phyloP scores from a whole-genome alignment of 1,140 invertebrate genomes.

The honey bee (Apis mellifera) region DNA sequence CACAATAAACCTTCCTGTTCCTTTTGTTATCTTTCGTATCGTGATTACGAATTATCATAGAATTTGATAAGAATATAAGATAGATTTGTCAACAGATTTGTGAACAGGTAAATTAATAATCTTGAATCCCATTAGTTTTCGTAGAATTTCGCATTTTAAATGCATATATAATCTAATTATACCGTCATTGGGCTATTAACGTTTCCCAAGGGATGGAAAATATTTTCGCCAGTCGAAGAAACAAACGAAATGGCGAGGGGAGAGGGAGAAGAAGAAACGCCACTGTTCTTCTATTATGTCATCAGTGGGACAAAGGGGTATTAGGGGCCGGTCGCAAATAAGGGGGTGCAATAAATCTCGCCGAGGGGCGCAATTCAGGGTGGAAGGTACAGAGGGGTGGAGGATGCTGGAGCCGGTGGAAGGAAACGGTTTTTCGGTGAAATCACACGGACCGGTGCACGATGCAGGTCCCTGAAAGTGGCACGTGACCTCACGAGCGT shows the following conservation, averaged over 20 bases:
- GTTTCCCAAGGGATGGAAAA: background rate
- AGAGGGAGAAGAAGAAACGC: slow-evolving; percentile 15
- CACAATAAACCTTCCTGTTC: slow-evolving; percentile 36
- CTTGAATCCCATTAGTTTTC: too few species aligned
- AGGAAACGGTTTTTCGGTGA: slow-evolving; percentile 64
- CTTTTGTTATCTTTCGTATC: slow-evolving; percentile 30
- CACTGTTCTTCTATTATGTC: slow-evolving; percentile 37
- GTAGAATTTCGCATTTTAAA: too few species aligned
- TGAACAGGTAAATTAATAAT: too few species aligned
- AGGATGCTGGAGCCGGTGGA: slow-evolving; percentile 43
- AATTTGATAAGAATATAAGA: background rate
- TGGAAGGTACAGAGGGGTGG: slow-evolving; percentile 17
- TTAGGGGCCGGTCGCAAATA: slow-evolving; percentile 43
- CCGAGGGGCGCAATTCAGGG: slow-evolving; percentile 12
- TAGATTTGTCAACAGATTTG: background rate
- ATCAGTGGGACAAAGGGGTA: slow-evolving; percentile 27
- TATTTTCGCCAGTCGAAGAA: slow-evolving; percentile 8
- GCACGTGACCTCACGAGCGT: slow-evolving; percentile 74
- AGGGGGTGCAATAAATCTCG: slow-evolving; percentile 58
- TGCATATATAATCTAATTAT: background rate
- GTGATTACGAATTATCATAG: background rate
- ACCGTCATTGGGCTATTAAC: background rate
- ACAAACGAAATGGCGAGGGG: slow-evolving; percentile 7
- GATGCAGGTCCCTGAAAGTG: slow-evolving; percentile 70
- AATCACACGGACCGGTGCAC: slow-evolving; percentile 75